Evolutionary conservation across 2,888 invertebrate genomes (phyloP).

Genomic region (Aphrophora alni): DNA sequence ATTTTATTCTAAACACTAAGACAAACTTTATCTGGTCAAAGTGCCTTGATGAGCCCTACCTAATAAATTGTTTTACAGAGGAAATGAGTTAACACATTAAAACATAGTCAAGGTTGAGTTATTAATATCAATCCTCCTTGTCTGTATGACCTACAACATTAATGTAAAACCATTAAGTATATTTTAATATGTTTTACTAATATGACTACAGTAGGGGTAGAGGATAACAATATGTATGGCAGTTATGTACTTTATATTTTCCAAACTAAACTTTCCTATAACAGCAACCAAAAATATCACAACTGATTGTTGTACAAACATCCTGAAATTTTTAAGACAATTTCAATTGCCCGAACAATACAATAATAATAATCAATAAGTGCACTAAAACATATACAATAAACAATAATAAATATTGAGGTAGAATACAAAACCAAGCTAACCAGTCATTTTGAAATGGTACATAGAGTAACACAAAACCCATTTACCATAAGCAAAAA

Average conservation of each 20-base stretch:
- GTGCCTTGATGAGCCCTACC: too few species aligned
- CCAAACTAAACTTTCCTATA: not conserved
- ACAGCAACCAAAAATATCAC: not conserved
- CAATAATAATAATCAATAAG: not conserved
- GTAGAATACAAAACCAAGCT: slow-evolving; percentile 21
- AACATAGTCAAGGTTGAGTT: too few species aligned
- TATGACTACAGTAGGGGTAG: too few species aligned
- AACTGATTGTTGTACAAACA: not conserved
- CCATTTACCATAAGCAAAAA: not conserved
- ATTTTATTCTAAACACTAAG: too few species aligned
- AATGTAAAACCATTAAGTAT: too few species aligned
- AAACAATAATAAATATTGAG: slow-evolving; percentile 7
- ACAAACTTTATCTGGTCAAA: too few species aligned
- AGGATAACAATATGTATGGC: not conserved
- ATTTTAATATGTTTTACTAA: too few species aligned
- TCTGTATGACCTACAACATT: too few species aligned
- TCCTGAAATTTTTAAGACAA: not conserved
- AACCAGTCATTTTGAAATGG: not conserved
- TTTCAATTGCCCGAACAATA: not conserved
- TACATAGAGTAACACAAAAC: not conserved
- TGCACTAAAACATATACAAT: not conserved
- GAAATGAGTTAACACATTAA: too few species aligned
- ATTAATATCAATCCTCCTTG: too few species aligned
- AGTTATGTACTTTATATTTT: not conserved
- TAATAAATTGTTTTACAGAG: too few species aligned